Conservation (phyloP, 92 coral and sea anemone genomes). For the Muricea muricata region DNA sequence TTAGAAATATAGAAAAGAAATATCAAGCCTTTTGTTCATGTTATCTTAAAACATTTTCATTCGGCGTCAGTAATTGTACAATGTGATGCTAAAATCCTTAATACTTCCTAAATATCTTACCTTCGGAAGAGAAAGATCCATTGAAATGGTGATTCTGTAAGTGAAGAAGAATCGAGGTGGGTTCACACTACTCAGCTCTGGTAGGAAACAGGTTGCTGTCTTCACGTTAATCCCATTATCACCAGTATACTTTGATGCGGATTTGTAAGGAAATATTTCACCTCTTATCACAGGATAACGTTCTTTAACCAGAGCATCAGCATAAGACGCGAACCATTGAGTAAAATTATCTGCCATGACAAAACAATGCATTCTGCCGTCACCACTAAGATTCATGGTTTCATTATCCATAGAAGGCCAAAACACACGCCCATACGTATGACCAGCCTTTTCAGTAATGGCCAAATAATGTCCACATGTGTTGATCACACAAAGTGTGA, state of each 20-base stretch:
- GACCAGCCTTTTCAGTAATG: constrained; percentile 83
- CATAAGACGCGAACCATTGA: constrained; percentile 82
- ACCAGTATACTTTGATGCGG: constrained; percentile 69
- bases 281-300: constrained; percentile 76
- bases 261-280: constrained; percentile 86
- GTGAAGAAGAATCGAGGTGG: constrained; percentile 97
- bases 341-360: constrained; percentile 76
- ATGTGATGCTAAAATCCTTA: too few species aligned
- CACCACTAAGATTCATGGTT: constrained; percentile 39
- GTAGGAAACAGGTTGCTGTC: constrained; percentile 90
- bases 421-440: constrained; percentile 81
- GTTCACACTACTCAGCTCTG: constrained; percentile 88
- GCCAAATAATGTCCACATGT: constrained; percentile 98
- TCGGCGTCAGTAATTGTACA: too few species aligned
- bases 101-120: constrained; percentile 75
- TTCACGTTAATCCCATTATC: constrained; percentile 74
- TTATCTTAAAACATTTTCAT: too few species aligned
- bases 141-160: constrained; percentile 91
- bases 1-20: too few species aligned
- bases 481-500: constrained; percentile 86
- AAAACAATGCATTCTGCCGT: constrained; percentile 78
- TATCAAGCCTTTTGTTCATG: too few species aligned
- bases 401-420: constrained; percentile 90
- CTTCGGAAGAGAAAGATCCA: constrained; percentile 76
- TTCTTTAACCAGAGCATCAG: constrained; percentile 73